Percentiles rank a stretch among this genome's conserved stretches.
phyloP scores from a whole-genome alignment of 2,113 vertebrate genomes.

The Engraulis encrasicolus region DNA sequence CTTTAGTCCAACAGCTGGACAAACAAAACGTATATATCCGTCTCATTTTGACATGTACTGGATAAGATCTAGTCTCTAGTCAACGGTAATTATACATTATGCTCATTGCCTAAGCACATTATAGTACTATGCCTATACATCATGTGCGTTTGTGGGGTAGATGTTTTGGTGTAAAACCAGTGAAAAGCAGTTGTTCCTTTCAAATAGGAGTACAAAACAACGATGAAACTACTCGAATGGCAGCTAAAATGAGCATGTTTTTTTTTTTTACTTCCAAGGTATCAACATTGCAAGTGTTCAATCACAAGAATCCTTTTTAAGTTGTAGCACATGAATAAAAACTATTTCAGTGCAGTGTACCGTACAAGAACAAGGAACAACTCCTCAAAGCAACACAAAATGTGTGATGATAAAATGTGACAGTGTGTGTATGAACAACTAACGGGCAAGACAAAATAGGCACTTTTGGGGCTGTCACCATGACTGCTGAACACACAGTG shows the following conservation, averaged over 20 bases:
- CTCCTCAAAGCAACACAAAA: not conserved
- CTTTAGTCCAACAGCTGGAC: slow-evolving; percentile 11
- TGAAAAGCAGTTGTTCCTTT: too few relatives aligned
- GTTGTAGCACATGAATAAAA: too few relatives aligned
- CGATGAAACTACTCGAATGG: not conserved
- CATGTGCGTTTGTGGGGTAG: not conserved
- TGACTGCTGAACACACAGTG: not conserved
- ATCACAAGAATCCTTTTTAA: not conserved
- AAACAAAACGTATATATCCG: not conserved
- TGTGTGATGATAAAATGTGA: not conserved
- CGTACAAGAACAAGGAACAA: too few relatives aligned
- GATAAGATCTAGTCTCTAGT: not conserved
- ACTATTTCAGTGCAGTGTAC: too few relatives aligned
- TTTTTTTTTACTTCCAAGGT: not conserved
- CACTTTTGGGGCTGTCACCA: not conserved
- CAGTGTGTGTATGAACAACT: not conserved
- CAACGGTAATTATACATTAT: too few relatives aligned
- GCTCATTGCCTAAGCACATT: too few relatives aligned
- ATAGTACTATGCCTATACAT: too few relatives aligned
- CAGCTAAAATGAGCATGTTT: not conserved
- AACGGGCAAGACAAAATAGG: not conserved
- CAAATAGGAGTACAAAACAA: not conserved
- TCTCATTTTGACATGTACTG: not conserved
- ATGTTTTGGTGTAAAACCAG: not conserved
- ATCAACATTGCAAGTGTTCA: not conserved